Evolutionary conservation across 2,888 invertebrate species (phyloP).

Genomic region (Rotaria macrura): DNA sequence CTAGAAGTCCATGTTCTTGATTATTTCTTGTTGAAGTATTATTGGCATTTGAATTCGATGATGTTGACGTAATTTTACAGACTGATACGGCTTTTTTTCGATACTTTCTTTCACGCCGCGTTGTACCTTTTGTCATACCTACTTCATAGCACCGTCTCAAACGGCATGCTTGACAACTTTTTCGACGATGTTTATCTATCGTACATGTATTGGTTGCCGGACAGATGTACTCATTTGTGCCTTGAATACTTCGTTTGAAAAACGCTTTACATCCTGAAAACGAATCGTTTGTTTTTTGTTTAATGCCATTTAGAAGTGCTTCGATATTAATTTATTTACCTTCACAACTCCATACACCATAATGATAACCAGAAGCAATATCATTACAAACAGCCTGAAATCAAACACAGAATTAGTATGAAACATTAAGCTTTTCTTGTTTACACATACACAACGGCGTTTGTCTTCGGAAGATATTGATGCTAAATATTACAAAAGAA

Average conservation of each 20-base stretch:
- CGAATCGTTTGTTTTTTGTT: no score
- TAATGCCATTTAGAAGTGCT: neutral
- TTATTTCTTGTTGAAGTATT: neutral
- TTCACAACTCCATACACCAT: slow-evolving; percentile 32
- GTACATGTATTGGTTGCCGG: slow-evolving; percentile 48
- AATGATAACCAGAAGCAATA: slow-evolving; percentile 31
- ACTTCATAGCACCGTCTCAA: slow-evolving; percentile 46
- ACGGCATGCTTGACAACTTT: slow-evolving; percentile 47
- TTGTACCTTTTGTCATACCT: slow-evolving; percentile 45
- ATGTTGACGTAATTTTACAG: slow-evolving; percentile 14
- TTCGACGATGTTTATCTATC: slow-evolving; percentile 46
- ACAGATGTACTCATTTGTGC: slow-evolving; percentile 45
- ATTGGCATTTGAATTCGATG: neutral
- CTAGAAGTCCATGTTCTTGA: neutral
- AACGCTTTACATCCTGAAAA: slow-evolving; percentile 31
- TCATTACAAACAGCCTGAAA: slow-evolving; percentile 23
- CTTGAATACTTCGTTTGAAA: slow-evolving; percentile 33
- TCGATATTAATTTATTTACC: neutral
- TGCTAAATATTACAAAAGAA: neutral
- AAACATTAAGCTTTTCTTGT: neutral
- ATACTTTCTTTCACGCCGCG: neutral
- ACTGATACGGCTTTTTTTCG: neutral
- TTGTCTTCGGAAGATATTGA: neutral
- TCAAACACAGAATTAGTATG: neutral
- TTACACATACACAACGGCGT: neutral